Evolutionary conservation across 2,797 vertebrate species (phyloP).

Genomic region (Xenentodon cancila): DNA sequence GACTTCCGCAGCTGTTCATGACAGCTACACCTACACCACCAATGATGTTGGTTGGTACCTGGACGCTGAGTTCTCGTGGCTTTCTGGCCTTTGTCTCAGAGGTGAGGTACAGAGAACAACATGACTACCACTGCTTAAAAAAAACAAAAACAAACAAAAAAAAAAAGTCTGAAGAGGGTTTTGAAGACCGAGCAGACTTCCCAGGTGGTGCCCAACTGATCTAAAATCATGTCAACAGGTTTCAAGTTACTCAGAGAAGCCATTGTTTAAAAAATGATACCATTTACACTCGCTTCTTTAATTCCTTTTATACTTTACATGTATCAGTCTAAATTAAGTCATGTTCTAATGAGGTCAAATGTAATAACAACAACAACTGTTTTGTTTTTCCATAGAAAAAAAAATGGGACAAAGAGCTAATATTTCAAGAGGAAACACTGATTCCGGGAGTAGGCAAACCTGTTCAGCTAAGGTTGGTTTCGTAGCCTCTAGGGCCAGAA

Average conservation of each 20-base stretch:
- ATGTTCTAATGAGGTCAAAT: neutral
- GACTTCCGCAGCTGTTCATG: slow-evolving; percentile 16
- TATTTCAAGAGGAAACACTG: slow-evolving; percentile 2
- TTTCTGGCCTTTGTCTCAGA: too few relatives aligned
- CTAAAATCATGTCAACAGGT: neutral
- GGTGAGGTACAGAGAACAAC: too few relatives aligned
- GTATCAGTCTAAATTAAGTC: neutral
- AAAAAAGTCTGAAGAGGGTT: neutral
- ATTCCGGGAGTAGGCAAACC: slow-evolving; percentile 28
- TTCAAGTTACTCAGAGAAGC: too few relatives aligned
- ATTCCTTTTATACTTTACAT: neutral
- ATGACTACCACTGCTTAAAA: too few relatives aligned
- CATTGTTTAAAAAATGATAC: neutral
- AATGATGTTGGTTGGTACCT: neutral
- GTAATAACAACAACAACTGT: too few relatives aligned
- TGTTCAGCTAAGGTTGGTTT: slow-evolving; percentile 43
- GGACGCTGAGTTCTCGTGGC: neutral
- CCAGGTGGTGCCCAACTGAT: neutral
- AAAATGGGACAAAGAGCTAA: neutral
- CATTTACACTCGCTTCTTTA: neutral
- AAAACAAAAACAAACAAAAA: neutral
- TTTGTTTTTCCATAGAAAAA: neutral
- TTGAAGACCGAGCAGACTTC: neutral
- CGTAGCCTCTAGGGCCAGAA: slow-evolving; percentile 20
- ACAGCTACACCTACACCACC: slow-evolving; percentile 6